These are phyloP conservation scores for Glareola pratincola DNA, from an alignment of 2,113 vertebrate genomes.

Conservation along the genomic window DNA sequence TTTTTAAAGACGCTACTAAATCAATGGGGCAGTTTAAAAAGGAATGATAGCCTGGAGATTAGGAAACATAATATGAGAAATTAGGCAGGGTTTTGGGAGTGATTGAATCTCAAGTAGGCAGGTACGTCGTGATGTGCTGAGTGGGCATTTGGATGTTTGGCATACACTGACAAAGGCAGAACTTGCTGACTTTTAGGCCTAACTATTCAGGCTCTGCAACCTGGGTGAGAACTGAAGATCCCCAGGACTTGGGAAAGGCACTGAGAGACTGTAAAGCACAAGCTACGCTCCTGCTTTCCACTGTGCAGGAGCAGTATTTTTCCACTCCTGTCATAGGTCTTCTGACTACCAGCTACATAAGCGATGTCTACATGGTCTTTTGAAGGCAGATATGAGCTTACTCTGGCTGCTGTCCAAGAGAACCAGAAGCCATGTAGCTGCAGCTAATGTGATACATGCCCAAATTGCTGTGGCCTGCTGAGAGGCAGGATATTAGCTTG, in stretches of 20 bases:
- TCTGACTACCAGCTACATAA: conserved; percentile 40
- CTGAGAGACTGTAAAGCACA: neutral
- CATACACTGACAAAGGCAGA: neutral
- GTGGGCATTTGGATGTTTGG: neutral
- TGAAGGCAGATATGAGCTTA: conserved; percentile 59
- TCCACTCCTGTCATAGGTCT: conserved; percentile 46
- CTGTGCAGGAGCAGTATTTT: conserved; percentile 50
- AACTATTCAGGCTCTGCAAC: neutral
- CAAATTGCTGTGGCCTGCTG: conserved; percentile 62
- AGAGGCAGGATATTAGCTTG: conserved; percentile 61
- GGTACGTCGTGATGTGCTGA: neutral
- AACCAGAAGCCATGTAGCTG: conserved; percentile 61
- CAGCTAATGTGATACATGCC: conserved; percentile 56
- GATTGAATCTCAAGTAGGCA: neutral
- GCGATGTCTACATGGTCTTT: conserved; percentile 51
- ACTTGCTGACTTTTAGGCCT: neutral
- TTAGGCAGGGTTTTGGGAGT: neutral
- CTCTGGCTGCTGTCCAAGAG: conserved; percentile 50
- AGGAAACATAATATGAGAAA: neutral
- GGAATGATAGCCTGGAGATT: conserved; percentile 45
- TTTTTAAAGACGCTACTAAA: conserved; percentile 44
- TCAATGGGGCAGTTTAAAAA: conserved; percentile 48
- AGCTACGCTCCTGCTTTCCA: neutral
- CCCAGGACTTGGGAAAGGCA: neutral
- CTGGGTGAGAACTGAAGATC: neutral